phyloP scores from a whole-genome alignment of 2,888 invertebrate genomes.

The Drosophila kokeensis region DNA sequence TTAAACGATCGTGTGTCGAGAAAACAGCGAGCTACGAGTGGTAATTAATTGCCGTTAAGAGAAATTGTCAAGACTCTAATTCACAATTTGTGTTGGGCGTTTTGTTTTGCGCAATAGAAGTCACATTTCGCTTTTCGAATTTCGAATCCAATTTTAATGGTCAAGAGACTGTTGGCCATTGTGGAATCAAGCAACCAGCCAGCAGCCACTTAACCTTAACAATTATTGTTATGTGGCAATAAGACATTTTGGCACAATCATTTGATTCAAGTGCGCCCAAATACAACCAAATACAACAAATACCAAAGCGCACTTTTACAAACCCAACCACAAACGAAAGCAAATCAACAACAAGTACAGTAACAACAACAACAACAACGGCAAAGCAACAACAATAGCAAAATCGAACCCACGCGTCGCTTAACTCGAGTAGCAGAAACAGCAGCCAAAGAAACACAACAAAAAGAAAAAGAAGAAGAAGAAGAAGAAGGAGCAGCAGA shows the following conservation, averaged over 20 bases:
- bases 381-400: constrained; percentile 17
- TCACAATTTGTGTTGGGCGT: constrained; percentile 21
- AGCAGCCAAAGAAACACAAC: constrained; percentile 11
- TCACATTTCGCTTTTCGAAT: constrained; percentile 36
- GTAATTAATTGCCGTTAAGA: constrained; percentile 41
- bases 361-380: not conserved
- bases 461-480: constrained; percentile 8
- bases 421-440: constrained; percentile 55
- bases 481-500: constrained; percentile 16
- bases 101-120: constrained; percentile 35
- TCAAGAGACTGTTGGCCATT: constrained; percentile 54
- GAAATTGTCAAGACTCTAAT: constrained; percentile 47
- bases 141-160: constrained; percentile 44
- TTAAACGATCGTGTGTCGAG: constrained; percentile 16
- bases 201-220: constrained; percentile 75
- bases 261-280: constrained; percentile 60
- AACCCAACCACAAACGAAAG: constrained; percentile 50
- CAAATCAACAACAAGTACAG: constrained; percentile 25
- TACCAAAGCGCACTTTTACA: constrained; percentile 50
- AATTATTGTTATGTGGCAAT: constrained; percentile 70
- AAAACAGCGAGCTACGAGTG: constrained; percentile 21
- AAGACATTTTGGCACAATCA: constrained; percentile 72
- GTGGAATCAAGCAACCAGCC: constrained; percentile 49
- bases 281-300: constrained; percentile 19
- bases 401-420: constrained; percentile 63